Base-by-base conservation (phyloP, 1,140 invertebrate species). In the Dysdera silvatica region DNA sequence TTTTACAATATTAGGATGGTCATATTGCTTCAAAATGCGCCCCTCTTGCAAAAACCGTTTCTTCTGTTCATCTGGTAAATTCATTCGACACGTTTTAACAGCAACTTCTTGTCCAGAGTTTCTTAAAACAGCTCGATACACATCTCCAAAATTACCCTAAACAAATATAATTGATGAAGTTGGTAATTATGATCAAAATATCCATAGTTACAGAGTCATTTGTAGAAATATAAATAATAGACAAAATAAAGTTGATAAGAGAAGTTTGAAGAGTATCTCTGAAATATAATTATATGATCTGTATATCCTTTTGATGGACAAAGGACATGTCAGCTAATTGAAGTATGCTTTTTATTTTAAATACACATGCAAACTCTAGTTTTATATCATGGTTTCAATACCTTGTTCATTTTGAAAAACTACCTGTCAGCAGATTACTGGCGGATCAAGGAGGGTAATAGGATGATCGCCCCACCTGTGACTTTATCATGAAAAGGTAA, bases 141-240 rank as follows among this genome's bases (percentile, higher is more conserved):
- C 94, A 75, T 96, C 94, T 3, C 94, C 94, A 79, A 98, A 98
- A 75, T 97, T 97, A 55, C 95, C 95, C 92, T 96, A 69, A 69
- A 37, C 51, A 66, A 31, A 57, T 51, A 58, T 61, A 33, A 41
- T 24, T 31, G 2, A 29, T 5, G 6, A 33, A 53, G 23, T 26
- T 0, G 5, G n/a, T 20, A 48, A 24, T 26, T 45, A 48, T 28
- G 26, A n/a, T 12, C 45, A 14, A 28, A 0, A 23, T 33, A 58
- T 14, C 12, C 26, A 33, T 31, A 16, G n/a, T 49, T 53, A 41
- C 24, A 54, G 24, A 56, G 40, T 2, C 55, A n/a, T n/a, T n/a
- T n/a, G n/a, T n/a, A n/a, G n/a, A n/a, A n/a, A n/a, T 57, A 48
- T 4, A 48, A 48, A 23, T 48, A 48, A 48, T 12, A 18, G 12